Evolutionary conservation across 2,113 vertebrate genomes (phyloP).

Genomic region (Plotosus lineatus): DNA sequence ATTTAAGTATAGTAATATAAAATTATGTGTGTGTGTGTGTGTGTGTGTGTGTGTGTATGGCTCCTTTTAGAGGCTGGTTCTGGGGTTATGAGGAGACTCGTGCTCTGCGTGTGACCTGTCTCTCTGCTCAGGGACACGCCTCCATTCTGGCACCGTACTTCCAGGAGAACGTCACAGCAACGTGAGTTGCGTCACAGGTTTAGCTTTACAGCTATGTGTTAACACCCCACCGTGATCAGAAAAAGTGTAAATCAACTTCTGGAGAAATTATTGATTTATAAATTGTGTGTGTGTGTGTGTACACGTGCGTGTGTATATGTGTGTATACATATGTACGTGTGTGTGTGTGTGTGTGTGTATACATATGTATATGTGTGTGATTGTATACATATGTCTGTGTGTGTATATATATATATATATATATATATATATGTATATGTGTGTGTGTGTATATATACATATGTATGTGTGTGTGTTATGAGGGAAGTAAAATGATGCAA

Average conservation of each 20-base stretch:
- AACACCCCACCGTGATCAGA: too few species aligned
- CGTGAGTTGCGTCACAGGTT: conserved; percentile 71
- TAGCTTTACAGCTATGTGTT: too few species aligned
- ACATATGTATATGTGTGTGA: too few species aligned
- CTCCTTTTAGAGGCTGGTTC: conserved; percentile 87
- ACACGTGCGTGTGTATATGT: background rate
- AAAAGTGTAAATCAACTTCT: too few species aligned
- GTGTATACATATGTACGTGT: too few species aligned
- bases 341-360: background rate
- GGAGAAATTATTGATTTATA: background rate
- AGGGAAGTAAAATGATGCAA: background rate
- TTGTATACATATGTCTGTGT: background rate
- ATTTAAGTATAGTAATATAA: background rate
- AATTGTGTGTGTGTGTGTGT: background rate
- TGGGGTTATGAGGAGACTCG: conserved; percentile 95
- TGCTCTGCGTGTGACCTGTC: conserved; percentile 81
- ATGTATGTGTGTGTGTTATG: too few species aligned
- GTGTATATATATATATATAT: background rate
- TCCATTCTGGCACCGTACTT: conserved; percentile 86
- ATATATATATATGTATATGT: background rate
- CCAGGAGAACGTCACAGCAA: conserved; percentile 81
- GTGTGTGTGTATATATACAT: background rate
- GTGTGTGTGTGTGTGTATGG: conserved; percentile 2
- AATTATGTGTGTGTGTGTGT: background rate
- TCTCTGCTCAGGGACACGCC: conserved; percentile 95